Evolutionary conservation across 1,140 invertebrate genomes (phyloP), one percentile per base, ranked within the genome.

Genomic region (Tigriopus japonicus): DNA sequence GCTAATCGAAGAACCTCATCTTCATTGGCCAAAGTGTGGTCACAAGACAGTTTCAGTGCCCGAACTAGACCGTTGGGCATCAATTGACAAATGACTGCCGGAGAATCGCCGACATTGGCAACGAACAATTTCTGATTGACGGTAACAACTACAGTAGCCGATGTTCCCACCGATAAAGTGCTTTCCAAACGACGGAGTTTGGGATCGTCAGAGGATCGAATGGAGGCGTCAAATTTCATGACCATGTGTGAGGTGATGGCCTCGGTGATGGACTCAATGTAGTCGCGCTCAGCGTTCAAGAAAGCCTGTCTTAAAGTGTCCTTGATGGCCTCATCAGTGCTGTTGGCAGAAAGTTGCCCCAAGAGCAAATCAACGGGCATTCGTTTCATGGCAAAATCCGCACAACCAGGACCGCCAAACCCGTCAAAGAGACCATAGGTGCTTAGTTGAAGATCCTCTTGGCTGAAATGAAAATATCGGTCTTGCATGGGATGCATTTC

Each of bases 371-470:
- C 59, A 5, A 24, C 59, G 10, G 59, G 59, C 17, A 61, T 53
- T 2, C 40, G 14, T 52, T 61, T 61, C 14, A 23, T 23, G 19
- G 45, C 59, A 61, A 61, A 61, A 21, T 61, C 59, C 12, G 59
- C 15, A 14, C 52, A 23, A 28, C 41, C 17, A 15, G 14, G 19
- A 15, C 59, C 59, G 41, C 14, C 19, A 41, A 61, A 61, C 15
- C 59, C 59, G 19, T 61, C 49, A 13, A 61, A 54, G 14, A 61
- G 49, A 15, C 59, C 59, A 14, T 55, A 55, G 24, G 15, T 24
- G n/a, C 28, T 15, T 2, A 40, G 15, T 6, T 24, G n/a, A 24
- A 55, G 21, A 15, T 55, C 28, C 15, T 40, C 21, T 24, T 19
- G 15, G 14, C 28, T 55, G 53, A 58, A 58, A 42, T 58, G 55